Base-by-base conservation (phyloP, 92 coral and sea anemone genomes). In the Porites cylindrica region DNA sequence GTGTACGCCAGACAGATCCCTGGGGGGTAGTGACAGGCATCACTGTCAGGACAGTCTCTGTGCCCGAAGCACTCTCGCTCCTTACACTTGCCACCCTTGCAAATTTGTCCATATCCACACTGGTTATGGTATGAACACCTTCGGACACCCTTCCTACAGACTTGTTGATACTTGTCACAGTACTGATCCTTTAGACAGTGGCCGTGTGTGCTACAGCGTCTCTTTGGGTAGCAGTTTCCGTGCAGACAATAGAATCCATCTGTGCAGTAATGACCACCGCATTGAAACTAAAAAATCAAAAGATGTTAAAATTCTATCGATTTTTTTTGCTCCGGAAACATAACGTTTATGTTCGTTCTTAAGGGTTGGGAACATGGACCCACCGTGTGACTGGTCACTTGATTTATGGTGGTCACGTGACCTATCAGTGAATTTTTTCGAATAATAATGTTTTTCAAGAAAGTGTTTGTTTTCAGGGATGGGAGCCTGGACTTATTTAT, bases 61-160 rank as follows among this genome's bases (percentile, higher is more conserved):
- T 72, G 76, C 18, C 21, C 18, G 20, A 10, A 0, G n/a, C 76
- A 72, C 76, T 72, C 76, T 2, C 11, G 26, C 21, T 43, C n/a
- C 76, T 72, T n/a, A 72, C 76, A 72, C 23, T 38, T 13, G 23
- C 76, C 76, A 7, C n/a, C 20, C 76, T 72, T 72, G 76, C 76
- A 72, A 2, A 43, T 72, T 16, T 20, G 6, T 20, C 76, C 2
- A 51, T 12, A 72, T 1, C 76, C 76, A 72, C 76, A 72, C 2
- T 47, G 21, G 3, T 14, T 11, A 4, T 32, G 10, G 58, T 50
- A 16, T 1, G 14, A 17, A 21, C 76, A 72, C 11, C 6, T 32
- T n/a, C 76, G 43, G 21, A 12, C 9, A 13, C 76, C 76, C 10
- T 43, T 14, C 59, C 19, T 32, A 51, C 76, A 72, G 56, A 11